Percentiles rank a stretch among this genome's conserved stretches.
Conservation (phyloP, 2,888 invertebrate genomes). For the Eudemis profundana region DNA sequence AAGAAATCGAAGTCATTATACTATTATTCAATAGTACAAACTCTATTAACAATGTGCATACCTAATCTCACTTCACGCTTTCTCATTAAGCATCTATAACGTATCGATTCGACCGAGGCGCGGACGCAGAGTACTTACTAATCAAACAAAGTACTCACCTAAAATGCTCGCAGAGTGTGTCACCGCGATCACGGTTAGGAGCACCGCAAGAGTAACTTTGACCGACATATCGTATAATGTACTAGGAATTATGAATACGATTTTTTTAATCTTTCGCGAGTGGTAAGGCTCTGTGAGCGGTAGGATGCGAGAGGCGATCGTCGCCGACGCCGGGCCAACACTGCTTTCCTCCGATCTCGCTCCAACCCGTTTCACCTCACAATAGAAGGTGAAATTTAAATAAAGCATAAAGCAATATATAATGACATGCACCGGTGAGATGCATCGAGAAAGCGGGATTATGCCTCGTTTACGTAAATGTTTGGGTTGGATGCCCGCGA, state of each 20-base stretch:
- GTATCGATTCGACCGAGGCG: constrained; percentile 24
- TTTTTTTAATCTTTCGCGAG: constrained; percentile 58
- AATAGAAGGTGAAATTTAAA: constrained; percentile 85
- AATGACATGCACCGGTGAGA: constrained; percentile 77
- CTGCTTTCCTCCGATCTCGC: constrained; percentile 78
- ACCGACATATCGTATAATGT: constrained; percentile 66
- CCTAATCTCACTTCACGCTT: constrained; percentile 39
- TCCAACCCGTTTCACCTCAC: constrained; percentile 78
- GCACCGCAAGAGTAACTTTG: constrained; percentile 71
- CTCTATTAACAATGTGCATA: constrained; percentile 32
- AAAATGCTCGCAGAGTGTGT: constrained; percentile 74
- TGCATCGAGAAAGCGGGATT: constrained; percentile 76
- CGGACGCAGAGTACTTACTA: constrained; percentile 43
- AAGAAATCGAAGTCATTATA: constrained; percentile 12
- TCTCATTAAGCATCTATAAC: constrained; percentile 40
- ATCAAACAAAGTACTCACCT: constrained; percentile 70
- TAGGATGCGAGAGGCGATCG: constrained; percentile 68
- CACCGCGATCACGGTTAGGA: constrained; percentile 62
- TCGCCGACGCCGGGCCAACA: constrained; percentile 70
- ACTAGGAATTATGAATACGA: constrained; percentile 42
- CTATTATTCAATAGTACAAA: constrained; percentile 27
- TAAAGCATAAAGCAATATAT: constrained; percentile 79
- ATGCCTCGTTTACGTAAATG: constrained; percentile 46
- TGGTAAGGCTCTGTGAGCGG: constrained; percentile 46
- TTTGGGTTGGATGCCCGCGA: constrained; percentile 34